Evolutionary conservation across 2,113 vertebrate genomes (phyloP).

Genomic region (Vulpes vulpes): DNA sequence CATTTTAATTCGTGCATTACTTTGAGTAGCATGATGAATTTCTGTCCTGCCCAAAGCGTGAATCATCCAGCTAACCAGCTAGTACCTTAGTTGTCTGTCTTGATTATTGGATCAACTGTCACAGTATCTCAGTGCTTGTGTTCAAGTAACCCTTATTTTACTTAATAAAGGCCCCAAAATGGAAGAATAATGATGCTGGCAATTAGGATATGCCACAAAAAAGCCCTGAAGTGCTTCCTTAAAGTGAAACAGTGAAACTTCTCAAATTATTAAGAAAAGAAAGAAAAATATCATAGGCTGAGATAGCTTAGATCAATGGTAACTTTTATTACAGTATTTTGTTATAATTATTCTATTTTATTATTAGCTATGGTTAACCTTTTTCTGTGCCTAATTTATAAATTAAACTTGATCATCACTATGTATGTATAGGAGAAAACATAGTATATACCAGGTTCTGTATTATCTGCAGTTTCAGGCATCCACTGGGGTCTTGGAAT

Average conservation of each 20-base stretch:
- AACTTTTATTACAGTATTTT: background rate
- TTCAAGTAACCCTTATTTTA: background rate
- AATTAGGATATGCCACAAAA: background rate
- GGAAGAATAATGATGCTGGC: background rate
- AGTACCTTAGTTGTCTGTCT: background rate
- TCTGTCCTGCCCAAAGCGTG: rapidly evolving
- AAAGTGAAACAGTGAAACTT: background rate
- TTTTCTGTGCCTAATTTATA: background rate
- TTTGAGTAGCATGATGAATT: background rate
- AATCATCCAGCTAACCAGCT: background rate
- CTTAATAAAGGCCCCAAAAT: background rate
- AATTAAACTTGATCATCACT: background rate
- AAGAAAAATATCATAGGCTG: background rate
- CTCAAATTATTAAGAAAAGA: background rate
- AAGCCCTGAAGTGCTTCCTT: background rate
- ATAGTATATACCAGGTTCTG: background rate
- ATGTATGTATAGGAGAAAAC: background rate
- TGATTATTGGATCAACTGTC: background rate
- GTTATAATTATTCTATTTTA: background rate
- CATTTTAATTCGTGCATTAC: background rate
- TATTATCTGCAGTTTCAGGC: background rate
- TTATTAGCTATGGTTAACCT: background rate
- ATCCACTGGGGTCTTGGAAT: background rate
- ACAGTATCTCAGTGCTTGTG: background rate
- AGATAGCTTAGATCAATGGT: background rate